These are phyloP conservation scores for Falco rusticolus DNA, from an alignment of 2,797 vertebrate species.

Conservation along the genomic window DNA sequence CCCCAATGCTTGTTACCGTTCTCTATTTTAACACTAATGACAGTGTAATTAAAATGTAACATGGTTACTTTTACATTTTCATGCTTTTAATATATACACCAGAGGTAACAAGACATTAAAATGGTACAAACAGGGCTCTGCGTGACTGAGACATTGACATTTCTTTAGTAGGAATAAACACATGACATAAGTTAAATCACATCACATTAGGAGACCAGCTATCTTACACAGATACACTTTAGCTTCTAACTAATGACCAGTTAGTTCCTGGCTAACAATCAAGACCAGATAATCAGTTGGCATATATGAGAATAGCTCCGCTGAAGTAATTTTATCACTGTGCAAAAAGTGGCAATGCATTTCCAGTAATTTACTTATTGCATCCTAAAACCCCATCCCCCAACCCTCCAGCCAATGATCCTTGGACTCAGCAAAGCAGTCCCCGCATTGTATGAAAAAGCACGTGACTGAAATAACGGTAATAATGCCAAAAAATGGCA, in stretches of 20 bases:
- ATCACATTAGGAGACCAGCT: not conserved
- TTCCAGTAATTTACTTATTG: not conserved
- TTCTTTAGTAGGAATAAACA: conserved; percentile 5
- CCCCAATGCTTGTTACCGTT: not conserved
- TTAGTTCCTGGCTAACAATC: conserved; percentile 26
- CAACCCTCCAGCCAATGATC: not conserved
- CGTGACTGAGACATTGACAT: not conserved
- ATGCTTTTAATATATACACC: not conserved
- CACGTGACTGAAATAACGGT: not conserved
- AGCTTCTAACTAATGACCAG: conserved; percentile 6
- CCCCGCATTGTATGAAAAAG: not conserved
- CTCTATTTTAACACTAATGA: not conserved
- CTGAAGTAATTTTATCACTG: not conserved
- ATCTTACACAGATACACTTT: not conserved
- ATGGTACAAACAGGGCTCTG: not conserved
- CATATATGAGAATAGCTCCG: not conserved
- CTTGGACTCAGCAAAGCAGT: not conserved
- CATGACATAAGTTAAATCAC: not conserved
- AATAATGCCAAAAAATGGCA: not conserved
- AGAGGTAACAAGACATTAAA: not conserved
- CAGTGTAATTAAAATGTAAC: not conserved
- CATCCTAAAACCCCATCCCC: not conserved
- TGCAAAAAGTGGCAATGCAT: not conserved
- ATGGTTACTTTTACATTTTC: not conserved
- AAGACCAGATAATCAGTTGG: conserved; percentile 4